Base-by-base conservation (phyloP, 2,113 vertebrate genomes). In the Panthera tigris region DNA sequence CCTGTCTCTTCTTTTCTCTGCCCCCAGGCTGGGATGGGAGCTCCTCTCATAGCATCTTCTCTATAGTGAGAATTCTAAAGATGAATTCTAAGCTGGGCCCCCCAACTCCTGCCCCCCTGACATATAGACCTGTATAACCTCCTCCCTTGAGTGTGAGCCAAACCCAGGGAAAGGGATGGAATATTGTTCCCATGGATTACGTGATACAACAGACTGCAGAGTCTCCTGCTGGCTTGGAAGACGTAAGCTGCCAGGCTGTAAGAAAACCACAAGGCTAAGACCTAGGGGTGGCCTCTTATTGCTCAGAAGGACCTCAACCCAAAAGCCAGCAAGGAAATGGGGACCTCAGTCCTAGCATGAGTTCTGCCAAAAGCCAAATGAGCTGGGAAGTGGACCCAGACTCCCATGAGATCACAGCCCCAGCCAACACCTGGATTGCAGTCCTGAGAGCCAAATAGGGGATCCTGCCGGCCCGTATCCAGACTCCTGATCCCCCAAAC, bases 11-110 rank as follows among this genome's bases (percentile, higher is more conserved):
- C 23, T 45, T 18, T 80, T 55, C 29, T 94, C 63, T 36, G n/a
- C 3, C 1, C 52, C 41, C 3, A 1, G 9, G 39, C 36, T 0
- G 1, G 48, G 68, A 5, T 0, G 4, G 6, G 91, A 80, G 27
- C 15, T 39, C 39, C 33, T 71, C 21, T 27, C 80, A 45, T 0
- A 2, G 52, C 41, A 25, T 18, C 8, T 2, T 2, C 10, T 41
- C 65, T 80, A 25, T 9, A 19, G 39, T 33, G 10, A 69, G 48
- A n/a, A 83, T 9, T 61, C 57, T 25, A 61, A n/a, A 50, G 69
- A 39, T 39, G 50, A 61, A 41, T 33, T 63, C 61, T n/a, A 61
- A n/a, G 50, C 19, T 52, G 65, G 2, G 41, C 19, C 50, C 52
- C 14, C n/a, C 74, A 76, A 52, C 39, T 55, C 16, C 63, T 18